These are phyloP conservation scores for Diachrysia chrysitis DNA, from an alignment of 2,888 invertebrate species.

Conservation along the genomic window DNA sequence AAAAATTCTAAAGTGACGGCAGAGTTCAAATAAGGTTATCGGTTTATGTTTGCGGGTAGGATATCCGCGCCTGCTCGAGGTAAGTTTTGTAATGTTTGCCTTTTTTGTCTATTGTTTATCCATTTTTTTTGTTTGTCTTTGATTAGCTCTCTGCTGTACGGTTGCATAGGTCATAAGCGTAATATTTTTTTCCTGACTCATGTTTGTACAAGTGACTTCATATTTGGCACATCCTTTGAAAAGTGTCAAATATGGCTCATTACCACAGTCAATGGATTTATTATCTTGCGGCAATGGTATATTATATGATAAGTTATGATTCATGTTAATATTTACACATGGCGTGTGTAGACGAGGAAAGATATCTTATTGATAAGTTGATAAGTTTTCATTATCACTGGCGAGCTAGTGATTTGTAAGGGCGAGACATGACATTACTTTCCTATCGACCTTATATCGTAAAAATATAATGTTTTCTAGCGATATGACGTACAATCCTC, in stretches of 20 bases:
- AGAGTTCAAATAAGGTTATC: slow-evolving; percentile 83
- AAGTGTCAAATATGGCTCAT: slow-evolving; percentile 56
- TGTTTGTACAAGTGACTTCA: slow-evolving; percentile 64
- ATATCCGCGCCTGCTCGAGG: slow-evolving; percentile 77
- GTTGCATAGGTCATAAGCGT: slow-evolving; percentile 66
- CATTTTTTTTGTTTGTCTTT: slow-evolving; percentile 70
- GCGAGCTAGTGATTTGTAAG: slow-evolving; percentile 25
- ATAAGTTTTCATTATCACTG: slow-evolving; percentile 47
- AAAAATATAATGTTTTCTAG: slow-evolving; percentile 29
- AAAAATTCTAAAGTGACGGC: slow-evolving; percentile 69
- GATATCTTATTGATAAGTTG: slow-evolving; percentile 45
- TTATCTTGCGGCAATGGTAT: slow-evolving; percentile 50
- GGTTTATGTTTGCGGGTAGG: slow-evolving; percentile 78
- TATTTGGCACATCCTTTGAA: slow-evolving; percentile 56
- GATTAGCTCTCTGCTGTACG: slow-evolving; percentile 71
- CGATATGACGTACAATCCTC: slow-evolving; percentile 42
- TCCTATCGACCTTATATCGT: slow-evolving; percentile 47
- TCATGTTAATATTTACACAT: slow-evolving; percentile 59
- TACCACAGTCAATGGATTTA: slow-evolving; percentile 57
- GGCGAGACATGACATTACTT: slow-evolving; percentile 35
- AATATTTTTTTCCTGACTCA: slow-evolving; percentile 57
- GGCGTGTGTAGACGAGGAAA: slow-evolving; percentile 40
- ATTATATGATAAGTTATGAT: slow-evolving; percentile 60
- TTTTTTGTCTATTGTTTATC: slow-evolving; percentile 65
- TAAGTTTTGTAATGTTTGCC: slow-evolving; percentile 75